These are phyloP conservation scores for Plagodis pulveraria DNA, from an alignment of 2,888 invertebrate species.

Conservation along the genomic window DNA sequence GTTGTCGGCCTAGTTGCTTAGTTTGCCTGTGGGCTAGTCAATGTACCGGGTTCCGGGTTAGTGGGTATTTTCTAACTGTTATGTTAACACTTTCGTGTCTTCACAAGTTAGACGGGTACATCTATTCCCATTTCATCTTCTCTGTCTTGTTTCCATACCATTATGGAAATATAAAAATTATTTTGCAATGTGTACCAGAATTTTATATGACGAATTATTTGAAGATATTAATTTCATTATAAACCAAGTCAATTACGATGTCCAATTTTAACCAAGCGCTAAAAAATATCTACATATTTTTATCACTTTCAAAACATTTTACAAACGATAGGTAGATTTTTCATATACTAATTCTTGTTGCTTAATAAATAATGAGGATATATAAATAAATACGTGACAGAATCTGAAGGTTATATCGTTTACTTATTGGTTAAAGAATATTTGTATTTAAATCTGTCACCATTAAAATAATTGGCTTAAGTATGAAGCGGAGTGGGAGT, in stretches of 20 bases:
- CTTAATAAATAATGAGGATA: not conserved
- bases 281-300: no score
- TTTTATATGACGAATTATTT: no score
- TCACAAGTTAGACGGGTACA: conserved; percentile 1
- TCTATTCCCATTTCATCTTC: not conserved
- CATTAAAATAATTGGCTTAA: conserved; percentile 44
- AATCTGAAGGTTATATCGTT: conserved; percentile 9
- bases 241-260: no score
- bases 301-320: no score
- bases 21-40: conserved; percentile 40
- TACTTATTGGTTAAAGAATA: not conserved
- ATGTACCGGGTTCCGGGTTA: conserved; percentile 33
- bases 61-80: conserved; percentile 34
- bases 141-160: not conserved
- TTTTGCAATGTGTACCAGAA: no score
- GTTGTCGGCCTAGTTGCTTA: conserved; percentile 41
- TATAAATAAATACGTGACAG: not conserved
- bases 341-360: no score
- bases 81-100: conserved; percentile 32
- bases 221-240: no score
- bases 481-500: conserved; percentile 36
- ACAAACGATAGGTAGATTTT: no score
- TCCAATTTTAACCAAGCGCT: no score
- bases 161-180: no score
- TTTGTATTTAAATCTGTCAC: conserved; percentile 48